Evolutionary conservation across 2,113 vertebrate species (phyloP).

Genomic region (Aplodontia rufa): DNA sequence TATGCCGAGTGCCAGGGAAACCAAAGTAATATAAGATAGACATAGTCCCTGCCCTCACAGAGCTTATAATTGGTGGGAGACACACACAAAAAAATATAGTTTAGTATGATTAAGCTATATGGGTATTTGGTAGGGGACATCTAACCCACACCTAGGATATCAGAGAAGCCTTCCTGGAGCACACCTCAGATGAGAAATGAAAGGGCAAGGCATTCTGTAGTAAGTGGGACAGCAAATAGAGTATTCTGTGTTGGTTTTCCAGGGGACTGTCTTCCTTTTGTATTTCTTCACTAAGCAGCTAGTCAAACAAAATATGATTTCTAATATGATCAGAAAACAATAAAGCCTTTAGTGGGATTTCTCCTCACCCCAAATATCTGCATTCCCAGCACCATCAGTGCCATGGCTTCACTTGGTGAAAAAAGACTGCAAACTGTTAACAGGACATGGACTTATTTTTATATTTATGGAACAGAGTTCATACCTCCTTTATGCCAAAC

Average conservation of each 20-base stretch:
- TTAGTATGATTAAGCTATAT: background rate
- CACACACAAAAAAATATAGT: background rate
- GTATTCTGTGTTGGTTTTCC: background rate
- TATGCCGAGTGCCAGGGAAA: background rate
- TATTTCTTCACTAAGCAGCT: conserved; percentile 14
- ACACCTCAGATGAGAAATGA: background rate
- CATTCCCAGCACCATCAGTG: background rate
- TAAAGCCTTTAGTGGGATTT: background rate
- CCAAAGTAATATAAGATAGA: background rate
- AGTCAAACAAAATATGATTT: background rate
- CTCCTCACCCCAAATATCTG: background rate
- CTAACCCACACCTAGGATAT: background rate
- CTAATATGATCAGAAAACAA: conserved; percentile 17
- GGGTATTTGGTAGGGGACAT: background rate
- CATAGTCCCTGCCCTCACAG: background rate
- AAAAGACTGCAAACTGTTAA: background rate
- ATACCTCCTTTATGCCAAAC: conserved; percentile 98
- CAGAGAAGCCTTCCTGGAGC: background rate
- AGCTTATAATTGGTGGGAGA: background rate
- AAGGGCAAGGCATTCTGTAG: background rate
- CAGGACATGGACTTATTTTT: conserved; percentile 27
- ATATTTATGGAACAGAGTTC: conserved; percentile 1
- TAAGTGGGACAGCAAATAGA: background rate
- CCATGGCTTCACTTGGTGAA: background rate
- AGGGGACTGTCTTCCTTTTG: background rate